Evolutionary conservation across 2,113 vertebrate genomes (phyloP), one percentile per base, ranked within the genome.

Genomic region (Gallinago media): DNA sequence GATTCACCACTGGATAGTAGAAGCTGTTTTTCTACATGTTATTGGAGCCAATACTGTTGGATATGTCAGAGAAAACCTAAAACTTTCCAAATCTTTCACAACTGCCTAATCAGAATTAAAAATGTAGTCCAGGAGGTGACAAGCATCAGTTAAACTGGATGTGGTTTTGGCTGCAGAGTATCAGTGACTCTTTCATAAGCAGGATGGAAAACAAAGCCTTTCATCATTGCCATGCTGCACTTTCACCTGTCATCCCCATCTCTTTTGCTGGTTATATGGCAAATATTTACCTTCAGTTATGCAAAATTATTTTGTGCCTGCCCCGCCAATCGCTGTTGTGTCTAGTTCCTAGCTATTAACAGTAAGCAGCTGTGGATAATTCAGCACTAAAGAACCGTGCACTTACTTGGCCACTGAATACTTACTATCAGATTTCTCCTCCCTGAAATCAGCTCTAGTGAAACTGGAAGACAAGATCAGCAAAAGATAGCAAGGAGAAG

Each of bases 311-410:
- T 78, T 46, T 44, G 40, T 62, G n/a, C 1, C 70, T 40, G 42
- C 34, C 29, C 89, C 62, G 49, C 10, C 85, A 73, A 54, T 38
- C 10, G 23, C 77, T 72, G 66, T 34, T 63, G 71, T 73, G 58
- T 79, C 78, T 79, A 55, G 6, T 67, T 72, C 4, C 0, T 5
- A 50, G 72, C 94, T 95, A 58, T 86, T 93, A 89, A 77, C 34
- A 55, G 76, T 36, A 58, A 86, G 66, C 95, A 94, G 95, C 92
- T 93, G 88, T 66, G 86, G 86, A 89, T 94, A 95, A 89, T 94
- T 94, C 58, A 67, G 90, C 85, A 52, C 46, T 10, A 8, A 88
- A 88, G 78, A 85, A 58, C 58, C 2, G 0, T 29, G 66, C 55
- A 14, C 46, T 83, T 27, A 44, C 50, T 71, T 59, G 77, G 80